Evolutionary conservation across 2,888 invertebrate genomes (phyloP), one percentile per base, ranked within the genome.

Genomic region (Rhorus exstirpatorius): DNA sequence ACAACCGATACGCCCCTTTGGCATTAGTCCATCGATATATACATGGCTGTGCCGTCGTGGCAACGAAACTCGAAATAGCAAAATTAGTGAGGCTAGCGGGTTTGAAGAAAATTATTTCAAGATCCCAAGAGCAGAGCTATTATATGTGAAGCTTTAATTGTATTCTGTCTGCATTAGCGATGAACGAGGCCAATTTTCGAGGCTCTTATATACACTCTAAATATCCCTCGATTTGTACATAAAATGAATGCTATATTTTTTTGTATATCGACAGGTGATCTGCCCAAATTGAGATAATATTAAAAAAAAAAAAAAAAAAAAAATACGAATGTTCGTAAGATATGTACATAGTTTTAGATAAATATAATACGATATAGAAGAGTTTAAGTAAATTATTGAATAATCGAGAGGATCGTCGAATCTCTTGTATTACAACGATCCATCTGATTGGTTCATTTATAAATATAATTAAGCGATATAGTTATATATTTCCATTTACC

Each of bases 41-140:
- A n/a, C n/a, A n/a, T n/a, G n/a, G n/a, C n/a, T 53, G 24, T 41
- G 19, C 70, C 31, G 49, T 35, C 49, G 71, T 70, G 70, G 81
- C 79, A 84, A 84, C 84, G 84, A 88, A 88, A 86, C 85, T 87
- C 86, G 84, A 85, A 87, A 86, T 87, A 88, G 88, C 86, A 84
- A 86, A 87, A 89, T 89, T 87, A 87, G 86, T 83, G 74, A 80
- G 82, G 82, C 44, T 26, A 72, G 60, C 44, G 14, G 84, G 83
- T 83, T 85, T 85, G 83, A 81, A 53, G 86, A 86, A 88, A 88
- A 87, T 88, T 87, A 87, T 84, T 83, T 85, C 80, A 3, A 17
- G 85, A 83, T 84, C 81, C 78, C 49, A 38, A 35, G 35, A 24
- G 61, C 71, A 21, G 8, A 71, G 53, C 70, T 60, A 35, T 61